These are phyloP conservation scores for Pogonomyrmex barbatus DNA, from an alignment of 1,140 invertebrate species.

Conservation along the genomic window DNA sequence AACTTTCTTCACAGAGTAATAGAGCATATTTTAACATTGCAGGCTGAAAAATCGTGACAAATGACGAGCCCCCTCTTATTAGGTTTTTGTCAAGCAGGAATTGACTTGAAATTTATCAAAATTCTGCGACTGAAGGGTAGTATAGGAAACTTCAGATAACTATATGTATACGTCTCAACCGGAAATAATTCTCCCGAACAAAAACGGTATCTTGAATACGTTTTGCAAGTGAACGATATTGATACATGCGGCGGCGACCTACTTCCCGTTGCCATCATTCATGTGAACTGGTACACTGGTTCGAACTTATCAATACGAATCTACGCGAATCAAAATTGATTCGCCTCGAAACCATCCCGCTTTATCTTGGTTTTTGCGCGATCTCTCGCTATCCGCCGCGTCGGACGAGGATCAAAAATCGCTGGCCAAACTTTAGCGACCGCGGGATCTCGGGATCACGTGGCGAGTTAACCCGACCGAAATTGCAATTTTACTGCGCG, in stretches of 20 bases:
- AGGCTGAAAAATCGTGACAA: conserved; percentile 6
- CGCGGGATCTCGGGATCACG: neutral
- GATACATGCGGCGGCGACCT: conserved; percentile 36
- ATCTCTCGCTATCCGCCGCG: conserved; percentile 47
- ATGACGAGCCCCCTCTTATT: neutral
- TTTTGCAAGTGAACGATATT: conserved; percentile 49
- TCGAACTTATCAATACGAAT: conserved; percentile 69
- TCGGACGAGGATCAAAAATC: conserved; percentile 47
- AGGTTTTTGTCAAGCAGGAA: conserved; percentile 16
- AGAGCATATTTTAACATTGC: neutral
- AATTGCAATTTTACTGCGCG: conserved; percentile 9
- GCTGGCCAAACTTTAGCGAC: neutral
- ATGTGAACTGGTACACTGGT: neutral
- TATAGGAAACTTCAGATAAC: neutral
- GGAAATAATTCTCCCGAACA: conserved; percentile 24
- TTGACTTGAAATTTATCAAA: conserved; percentile 21
- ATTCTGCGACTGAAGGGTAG: neutral
- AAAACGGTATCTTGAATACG: conserved; percentile 31
- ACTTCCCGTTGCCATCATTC: conserved; percentile 58
- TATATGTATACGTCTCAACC: neutral
- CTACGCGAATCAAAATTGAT: conserved; percentile 61
- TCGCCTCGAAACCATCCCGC: conserved; percentile 21
- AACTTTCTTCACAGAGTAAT: neutral
- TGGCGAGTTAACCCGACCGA: neutral
- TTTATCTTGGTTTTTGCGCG: conserved; percentile 52